Evolutionary conservation across 1,140 invertebrate genomes (phyloP), one percentile per base, ranked within the genome.

Genomic region (Ceratosolen solmsi): DNA sequence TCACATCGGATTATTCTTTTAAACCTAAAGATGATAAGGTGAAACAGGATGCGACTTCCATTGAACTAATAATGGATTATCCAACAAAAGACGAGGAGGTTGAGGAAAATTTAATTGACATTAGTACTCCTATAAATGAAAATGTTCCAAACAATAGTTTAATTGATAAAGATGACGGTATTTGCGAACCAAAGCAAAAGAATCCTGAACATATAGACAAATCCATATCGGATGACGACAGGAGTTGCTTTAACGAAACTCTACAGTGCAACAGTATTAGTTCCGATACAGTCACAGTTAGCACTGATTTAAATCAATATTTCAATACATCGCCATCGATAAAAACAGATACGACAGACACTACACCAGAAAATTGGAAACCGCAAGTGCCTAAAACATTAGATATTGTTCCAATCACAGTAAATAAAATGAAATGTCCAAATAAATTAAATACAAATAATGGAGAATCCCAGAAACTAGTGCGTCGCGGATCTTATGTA

Each of bases 401-500:
- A 58, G 84, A 91, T 77, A 88, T 91, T 73, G 65, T 91, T 82
- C 90, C 91, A 54, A 88, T 91, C 84, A 89, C 84, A 8, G 63
- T 90, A 25, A 87, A 86, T n/a, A 30, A 84, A 68, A 30, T 25
- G 41, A 46, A 70, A 51, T 60, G 33, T 46, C n/a, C 8, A 30
- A 65, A 75, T 49, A 82, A 84, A 68, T 49, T 77, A n/a, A 80
- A 46, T 25, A 38, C 25, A 79, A 33, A 22, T 49, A 79, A 41
- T 82, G 84, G 85, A 8, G 80, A 85, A 30, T 87, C 87, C 13
- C 92, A 92, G 51, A 93, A 92, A 76, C 86, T 94, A 58, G 90
- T 93, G 1, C 89, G 94, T 63, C 93, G 94, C 87, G 92, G 93
- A 83, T 95, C 94, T 11, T 95, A 95, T 78, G 92, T 94, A 0